These are phyloP conservation scores for Coelopa pilipes DNA, from an alignment of 2,888 invertebrate species.

Conservation along the genomic window DNA sequence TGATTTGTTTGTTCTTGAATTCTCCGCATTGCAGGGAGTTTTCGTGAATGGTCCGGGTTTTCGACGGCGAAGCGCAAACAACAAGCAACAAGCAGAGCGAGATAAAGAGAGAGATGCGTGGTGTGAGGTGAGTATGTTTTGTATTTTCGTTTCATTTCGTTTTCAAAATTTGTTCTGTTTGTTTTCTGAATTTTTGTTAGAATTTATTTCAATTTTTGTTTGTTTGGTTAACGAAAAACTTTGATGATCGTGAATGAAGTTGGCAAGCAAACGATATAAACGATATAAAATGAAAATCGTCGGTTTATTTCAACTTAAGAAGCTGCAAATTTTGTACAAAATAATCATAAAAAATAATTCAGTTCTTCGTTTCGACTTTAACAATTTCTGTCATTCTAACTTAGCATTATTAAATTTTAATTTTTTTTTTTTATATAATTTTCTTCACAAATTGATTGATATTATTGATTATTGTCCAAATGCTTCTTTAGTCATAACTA, in stretches of 20 bases:
- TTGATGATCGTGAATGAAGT: slow-evolving; percentile 37
- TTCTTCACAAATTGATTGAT: no score
- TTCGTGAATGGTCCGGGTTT: neutral
- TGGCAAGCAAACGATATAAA: slow-evolving; percentile 37
- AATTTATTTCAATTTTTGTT: slow-evolving; percentile 19
- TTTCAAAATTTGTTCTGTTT: slow-evolving; percentile 29
- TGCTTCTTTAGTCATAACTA: no score
- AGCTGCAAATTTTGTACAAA: neutral
- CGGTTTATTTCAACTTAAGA: neutral
- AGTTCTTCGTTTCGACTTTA: no score
- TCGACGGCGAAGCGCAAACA: slow-evolving; percentile 53
- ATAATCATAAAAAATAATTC: no score
- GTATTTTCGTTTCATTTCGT: slow-evolving; percentile 50
- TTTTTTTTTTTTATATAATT: neutral
- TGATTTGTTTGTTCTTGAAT: slow-evolving; percentile 4
- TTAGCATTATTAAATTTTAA: neutral
- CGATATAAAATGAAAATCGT: no score
- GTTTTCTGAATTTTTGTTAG: slow-evolving; percentile 28
- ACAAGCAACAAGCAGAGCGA: slow-evolving; percentile 31
- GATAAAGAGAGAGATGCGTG: slow-evolving; percentile 46
- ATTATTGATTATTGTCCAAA: no score
- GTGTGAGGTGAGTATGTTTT: slow-evolving; percentile 54
- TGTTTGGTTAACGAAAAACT: slow-evolving; percentile 22
- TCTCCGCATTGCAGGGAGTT: neutral
- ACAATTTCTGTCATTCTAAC: no score